These are phyloP conservation scores for Microtus pennsylvanicus DNA, from an alignment of 2,113 vertebrate species.

Conservation along the genomic window DNA sequence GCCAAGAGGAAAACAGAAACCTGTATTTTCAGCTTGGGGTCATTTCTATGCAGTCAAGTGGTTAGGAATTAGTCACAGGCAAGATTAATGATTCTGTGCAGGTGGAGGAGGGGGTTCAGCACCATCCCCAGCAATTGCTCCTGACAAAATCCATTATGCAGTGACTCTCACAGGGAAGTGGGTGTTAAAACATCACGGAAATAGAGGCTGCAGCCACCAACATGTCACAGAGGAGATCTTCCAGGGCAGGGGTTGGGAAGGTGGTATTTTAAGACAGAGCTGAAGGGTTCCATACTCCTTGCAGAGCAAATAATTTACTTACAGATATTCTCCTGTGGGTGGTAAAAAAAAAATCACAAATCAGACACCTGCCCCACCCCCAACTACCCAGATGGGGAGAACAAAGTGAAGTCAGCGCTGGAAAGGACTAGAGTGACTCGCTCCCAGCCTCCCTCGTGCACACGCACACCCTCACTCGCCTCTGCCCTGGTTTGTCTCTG, in stretches of 20 bases:
- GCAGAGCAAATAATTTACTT: conserved; percentile 10
- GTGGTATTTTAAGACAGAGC: background rate
- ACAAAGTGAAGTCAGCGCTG: background rate
- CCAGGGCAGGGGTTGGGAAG: background rate
- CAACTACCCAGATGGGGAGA: background rate
- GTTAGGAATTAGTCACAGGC: conserved; percentile 49
- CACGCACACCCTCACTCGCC: too few relatives aligned
- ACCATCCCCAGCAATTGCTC: conserved; percentile 4
- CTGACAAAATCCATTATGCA: conserved; percentile 61
- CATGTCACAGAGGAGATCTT: background rate
- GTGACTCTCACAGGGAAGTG: background rate
- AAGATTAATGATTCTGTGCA: conserved; percentile 52
- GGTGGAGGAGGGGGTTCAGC: background rate
- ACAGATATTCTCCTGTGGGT: background rate
- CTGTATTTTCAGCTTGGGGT: conserved; percentile 48
- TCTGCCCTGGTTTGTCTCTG: background rate
- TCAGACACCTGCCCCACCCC: background rate
- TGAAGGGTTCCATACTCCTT: background rate
- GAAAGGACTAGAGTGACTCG: background rate
- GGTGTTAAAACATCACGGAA: conserved; percentile 22
- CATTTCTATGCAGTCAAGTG: conserved; percentile 62
- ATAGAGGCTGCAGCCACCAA: conserved; percentile 15
- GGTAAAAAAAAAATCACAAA: background rate
- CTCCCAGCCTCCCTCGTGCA: background rate
- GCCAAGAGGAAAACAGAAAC: background rate